Conservation (phyloP, 2,888 invertebrate species). For the Papilio gigon region DNA sequence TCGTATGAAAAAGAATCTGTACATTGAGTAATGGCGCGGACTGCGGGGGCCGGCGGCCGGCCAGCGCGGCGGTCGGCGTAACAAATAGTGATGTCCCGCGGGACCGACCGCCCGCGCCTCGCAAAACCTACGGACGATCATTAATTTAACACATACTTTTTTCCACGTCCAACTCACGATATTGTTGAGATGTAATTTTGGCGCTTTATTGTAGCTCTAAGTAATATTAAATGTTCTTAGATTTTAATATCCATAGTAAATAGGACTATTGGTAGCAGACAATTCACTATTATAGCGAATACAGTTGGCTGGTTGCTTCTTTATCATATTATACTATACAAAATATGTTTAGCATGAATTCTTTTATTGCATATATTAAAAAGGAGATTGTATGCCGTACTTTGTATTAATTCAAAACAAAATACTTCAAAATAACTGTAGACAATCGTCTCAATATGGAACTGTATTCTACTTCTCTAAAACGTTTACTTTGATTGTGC, state of each 20-base stretch:
- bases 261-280: too few relatives aligned
- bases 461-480: background rate
- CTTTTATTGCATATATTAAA: too few relatives aligned
- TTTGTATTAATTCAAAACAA: too few relatives aligned
- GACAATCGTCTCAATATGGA: background rate
- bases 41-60: slow-evolving; percentile 39
- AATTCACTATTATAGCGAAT: too few relatives aligned
- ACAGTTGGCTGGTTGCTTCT: too few relatives aligned
- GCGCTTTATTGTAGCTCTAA: background rate
- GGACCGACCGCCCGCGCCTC: slow-evolving; percentile 44
- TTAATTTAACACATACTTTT: slow-evolving; percentile 52
- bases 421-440: too few relatives aligned
- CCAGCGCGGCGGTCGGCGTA: slow-evolving; percentile 49
- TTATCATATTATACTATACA: too few relatives aligned
- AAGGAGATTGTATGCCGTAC: too few relatives aligned
- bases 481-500: background rate
- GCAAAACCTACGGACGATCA: slow-evolving; percentile 55
- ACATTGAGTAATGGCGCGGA: slow-evolving; percentile 58
- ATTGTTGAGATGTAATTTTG: background rate
- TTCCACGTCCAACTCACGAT: slow-evolving; percentile 26
- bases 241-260: too few relatives aligned
- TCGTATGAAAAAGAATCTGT: slow-evolving; percentile 65
- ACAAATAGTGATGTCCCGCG: slow-evolving; percentile 63
- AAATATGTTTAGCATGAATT: too few relatives aligned
- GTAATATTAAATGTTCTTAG: background rate